phyloP scores from a whole-genome alignment of 2,888 invertebrate species.

The Blera fallax region DNA sequence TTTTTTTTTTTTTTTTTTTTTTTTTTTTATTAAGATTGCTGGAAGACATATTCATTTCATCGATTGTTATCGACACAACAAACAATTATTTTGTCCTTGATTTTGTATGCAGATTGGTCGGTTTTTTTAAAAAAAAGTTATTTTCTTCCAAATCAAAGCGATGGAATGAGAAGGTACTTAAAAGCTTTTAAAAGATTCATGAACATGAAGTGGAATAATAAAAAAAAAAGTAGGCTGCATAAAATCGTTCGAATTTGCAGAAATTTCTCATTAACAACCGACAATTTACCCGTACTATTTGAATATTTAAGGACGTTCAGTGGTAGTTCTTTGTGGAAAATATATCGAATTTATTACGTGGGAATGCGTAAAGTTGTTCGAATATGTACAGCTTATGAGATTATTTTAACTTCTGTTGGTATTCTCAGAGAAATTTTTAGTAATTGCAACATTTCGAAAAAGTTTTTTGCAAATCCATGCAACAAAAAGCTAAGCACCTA shows the following conservation, averaged over 20 bases:
- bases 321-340: too few relatives aligned
- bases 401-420: too few relatives aligned
- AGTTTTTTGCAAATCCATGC: too few relatives aligned
- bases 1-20: too few relatives aligned
- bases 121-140: background rate
- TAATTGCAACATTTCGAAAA: too few relatives aligned
- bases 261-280: background rate
- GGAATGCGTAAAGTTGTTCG: too few relatives aligned
- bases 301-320: background rate
- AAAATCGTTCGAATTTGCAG: background rate
- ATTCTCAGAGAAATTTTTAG: too few relatives aligned
- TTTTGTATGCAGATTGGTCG: conserved; percentile 14
- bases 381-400: too few relatives aligned
- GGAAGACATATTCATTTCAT: background rate
- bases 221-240: background rate
- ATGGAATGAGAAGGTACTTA: background rate
- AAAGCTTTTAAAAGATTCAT: background rate
- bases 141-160: too few relatives aligned
- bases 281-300: background rate
- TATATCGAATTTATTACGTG: too few relatives aligned
- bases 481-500: too few relatives aligned
- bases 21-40: too few relatives aligned
- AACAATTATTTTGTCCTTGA: background rate
- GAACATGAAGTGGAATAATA: background rate
- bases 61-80: background rate